Conservation (phyloP, 2,888 invertebrate genomes). For the Drosophila prolongata region DNA sequence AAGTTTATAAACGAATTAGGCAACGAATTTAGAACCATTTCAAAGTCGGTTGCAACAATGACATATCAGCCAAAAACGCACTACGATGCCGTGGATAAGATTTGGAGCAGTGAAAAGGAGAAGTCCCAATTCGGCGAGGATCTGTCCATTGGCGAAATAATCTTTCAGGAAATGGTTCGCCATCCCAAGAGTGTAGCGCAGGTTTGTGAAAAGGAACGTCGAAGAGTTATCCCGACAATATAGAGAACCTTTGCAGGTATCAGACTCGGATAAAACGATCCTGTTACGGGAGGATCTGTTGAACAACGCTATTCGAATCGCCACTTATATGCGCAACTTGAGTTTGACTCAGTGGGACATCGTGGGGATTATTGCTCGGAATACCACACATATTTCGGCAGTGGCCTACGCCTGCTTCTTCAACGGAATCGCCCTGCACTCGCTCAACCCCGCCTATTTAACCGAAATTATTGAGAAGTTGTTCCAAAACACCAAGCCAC, state of each 20-base stretch:
- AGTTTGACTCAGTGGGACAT: constrained; percentile 63
- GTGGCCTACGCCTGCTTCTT: constrained; percentile 69
- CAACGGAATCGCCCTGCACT: constrained; percentile 63
- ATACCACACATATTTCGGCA: constrained; percentile 62
- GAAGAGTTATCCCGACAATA: too few species aligned
- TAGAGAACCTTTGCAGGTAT: constrained; percentile 42
- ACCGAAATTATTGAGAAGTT: constrained; percentile 48
- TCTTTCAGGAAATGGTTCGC: constrained; percentile 48
- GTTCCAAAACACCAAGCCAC: constrained; percentile 62
- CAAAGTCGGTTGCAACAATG: not conserved
- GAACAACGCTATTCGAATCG: constrained; percentile 60
- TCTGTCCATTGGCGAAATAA: constrained; percentile 59
- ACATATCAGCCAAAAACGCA: not conserved
- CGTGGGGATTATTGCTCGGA: constrained; percentile 69
- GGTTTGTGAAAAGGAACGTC: constrained; percentile 6
- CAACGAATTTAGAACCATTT: not conserved
- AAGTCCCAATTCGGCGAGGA: constrained; percentile 44
- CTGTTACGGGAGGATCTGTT: constrained; percentile 52
- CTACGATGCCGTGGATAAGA: constrained; percentile 44
- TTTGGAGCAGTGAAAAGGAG: constrained; percentile 51
- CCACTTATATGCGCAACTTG: constrained; percentile 52
- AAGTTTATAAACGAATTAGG: not conserved
- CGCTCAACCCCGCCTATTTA: constrained; percentile 53
- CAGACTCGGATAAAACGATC: constrained; percentile 52
- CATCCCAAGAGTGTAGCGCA: constrained; percentile 54